These are phyloP conservation scores for Macrobrachium nipponense DNA, from an alignment of 1,140 invertebrate genomes.

Conservation along the genomic window DNA sequence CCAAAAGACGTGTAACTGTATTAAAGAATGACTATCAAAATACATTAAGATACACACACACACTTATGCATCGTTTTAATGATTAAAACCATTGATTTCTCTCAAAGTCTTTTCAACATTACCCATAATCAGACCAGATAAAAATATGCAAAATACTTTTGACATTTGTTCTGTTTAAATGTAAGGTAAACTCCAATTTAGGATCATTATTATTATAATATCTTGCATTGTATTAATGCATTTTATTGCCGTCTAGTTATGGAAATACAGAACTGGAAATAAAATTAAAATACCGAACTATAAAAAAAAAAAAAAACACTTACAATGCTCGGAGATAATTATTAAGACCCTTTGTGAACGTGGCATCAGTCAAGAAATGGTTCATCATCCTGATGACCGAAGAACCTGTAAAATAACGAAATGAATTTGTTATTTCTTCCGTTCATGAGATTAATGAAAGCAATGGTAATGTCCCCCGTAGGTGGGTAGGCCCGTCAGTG, in stretches of 20 bases:
- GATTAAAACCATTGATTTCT: no score
- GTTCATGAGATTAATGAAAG: conserved; percentile 64
- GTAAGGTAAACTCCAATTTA: not conserved
- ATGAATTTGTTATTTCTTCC: conserved; percentile 90
- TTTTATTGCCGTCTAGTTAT: not conserved
- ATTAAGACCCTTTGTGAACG: conserved; percentile 84
- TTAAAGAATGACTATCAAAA: not conserved
- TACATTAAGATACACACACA: no score
- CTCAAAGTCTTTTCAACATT: no score
- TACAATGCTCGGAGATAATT: conserved; percentile 75
- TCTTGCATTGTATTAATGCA: not conserved
- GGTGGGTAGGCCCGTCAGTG: no score
- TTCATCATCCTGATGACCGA: conserved; percentile 96
- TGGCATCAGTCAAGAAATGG: conserved; percentile 84
- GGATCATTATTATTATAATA: no score
- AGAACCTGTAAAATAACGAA: conserved; percentile 84
- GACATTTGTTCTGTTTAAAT: no score
- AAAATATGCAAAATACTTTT: no score
- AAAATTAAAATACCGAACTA: no score
- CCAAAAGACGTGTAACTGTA: no score
- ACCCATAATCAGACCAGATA: no score
- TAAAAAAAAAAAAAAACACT: conserved; percentile 4
- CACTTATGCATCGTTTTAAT: no score
- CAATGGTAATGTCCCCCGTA: no score
- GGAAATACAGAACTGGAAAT: not conserved